These are phyloP conservation scores for Yponomeuta evonymella DNA, from an alignment of 2,888 invertebrate species.

Conservation along the genomic window DNA sequence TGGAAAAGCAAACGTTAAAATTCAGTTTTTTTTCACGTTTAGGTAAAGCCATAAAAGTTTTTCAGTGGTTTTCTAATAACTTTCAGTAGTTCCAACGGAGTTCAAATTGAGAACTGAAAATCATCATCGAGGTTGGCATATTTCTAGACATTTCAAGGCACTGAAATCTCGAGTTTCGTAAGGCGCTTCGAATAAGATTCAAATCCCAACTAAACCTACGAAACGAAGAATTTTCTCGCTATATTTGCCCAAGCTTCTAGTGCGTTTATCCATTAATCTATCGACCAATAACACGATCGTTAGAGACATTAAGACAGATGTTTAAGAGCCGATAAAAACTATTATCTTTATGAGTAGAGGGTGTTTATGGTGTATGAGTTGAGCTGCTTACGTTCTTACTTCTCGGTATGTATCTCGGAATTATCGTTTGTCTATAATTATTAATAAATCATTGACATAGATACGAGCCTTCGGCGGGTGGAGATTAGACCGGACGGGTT, in stretches of 20 bases:
- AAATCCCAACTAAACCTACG: neutral
- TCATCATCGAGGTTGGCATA: too few species aligned
- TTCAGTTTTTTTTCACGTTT: too few species aligned
- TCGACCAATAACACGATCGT: conserved; percentile 16
- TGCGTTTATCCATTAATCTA: conserved; percentile 15
- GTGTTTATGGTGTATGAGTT: neutral
- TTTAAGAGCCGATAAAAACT: conserved; percentile 42
- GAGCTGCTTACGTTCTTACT: neutral
- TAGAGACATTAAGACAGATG: conserved; percentile 13
- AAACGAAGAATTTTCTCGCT: neutral
- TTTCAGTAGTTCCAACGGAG: too few species aligned
- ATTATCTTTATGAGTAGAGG: conserved; percentile 32
- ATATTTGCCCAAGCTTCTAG: neutral
- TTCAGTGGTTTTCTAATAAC: too few species aligned
- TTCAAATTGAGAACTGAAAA: too few species aligned
- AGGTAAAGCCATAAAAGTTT: too few species aligned
- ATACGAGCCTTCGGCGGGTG: too few species aligned
- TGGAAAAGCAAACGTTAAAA: too few species aligned
- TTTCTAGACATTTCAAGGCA: too few species aligned
- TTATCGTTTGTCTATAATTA: too few species aligned
- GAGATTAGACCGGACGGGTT: too few species aligned
- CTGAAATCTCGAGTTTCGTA: neutral
- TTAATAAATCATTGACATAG: too few species aligned
- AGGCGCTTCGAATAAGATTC: neutral
- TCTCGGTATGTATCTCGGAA: neutral